Base-by-base conservation (phyloP, 2,797 vertebrate species). In the Trachurus trachurus region DNA sequence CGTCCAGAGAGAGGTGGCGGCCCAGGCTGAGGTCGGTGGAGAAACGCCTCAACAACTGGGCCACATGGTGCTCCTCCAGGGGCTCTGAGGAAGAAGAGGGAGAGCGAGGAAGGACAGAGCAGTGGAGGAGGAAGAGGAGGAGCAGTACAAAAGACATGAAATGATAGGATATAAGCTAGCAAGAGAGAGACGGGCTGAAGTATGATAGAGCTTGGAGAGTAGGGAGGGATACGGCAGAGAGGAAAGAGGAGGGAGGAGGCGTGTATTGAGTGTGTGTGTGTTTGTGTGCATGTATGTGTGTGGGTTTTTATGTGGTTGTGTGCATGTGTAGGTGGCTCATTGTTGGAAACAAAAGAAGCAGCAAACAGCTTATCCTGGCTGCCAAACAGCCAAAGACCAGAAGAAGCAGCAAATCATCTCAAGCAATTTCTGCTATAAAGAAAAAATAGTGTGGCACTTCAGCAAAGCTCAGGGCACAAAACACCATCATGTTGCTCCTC, bases 31-130 rank as follows among this genome's bases (percentile, higher is more conserved):
- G 96, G 92, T 98, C 97, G 86, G 93, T 96, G 94, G 97, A 98
- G 95, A 97, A 97, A 93, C 94, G 90, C 90, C 96, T 96, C 93
- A 99, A 96, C 95, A 98, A 96, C 96, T 96, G 97, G 95, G 96
- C 96, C 95, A 98, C 96, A 82, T 96, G 96, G 91, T 96, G 96
- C 95, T 97, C 96, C 95, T 98, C 96, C 95, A 97, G 86, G 84
- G 94, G 96, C 96, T 98, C 97, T 97, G 95, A 95, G 96, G 96
- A 95, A 97, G 95, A 96, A 94, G 92, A 95, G 94, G 92, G 92
- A 85, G 78, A 87, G 82, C 82, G 70, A 85, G 85, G 86, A 81
- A 86, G 89, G 92, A 90, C 80, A 92, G 89, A 92, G 85, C 84
- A 92, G 89, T 85, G 89, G 74, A 89, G 82, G 76, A 58, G 92